Evolutionary conservation across 2,888 invertebrate species (phyloP).

Genomic region (Osedax frankpressi): DNA sequence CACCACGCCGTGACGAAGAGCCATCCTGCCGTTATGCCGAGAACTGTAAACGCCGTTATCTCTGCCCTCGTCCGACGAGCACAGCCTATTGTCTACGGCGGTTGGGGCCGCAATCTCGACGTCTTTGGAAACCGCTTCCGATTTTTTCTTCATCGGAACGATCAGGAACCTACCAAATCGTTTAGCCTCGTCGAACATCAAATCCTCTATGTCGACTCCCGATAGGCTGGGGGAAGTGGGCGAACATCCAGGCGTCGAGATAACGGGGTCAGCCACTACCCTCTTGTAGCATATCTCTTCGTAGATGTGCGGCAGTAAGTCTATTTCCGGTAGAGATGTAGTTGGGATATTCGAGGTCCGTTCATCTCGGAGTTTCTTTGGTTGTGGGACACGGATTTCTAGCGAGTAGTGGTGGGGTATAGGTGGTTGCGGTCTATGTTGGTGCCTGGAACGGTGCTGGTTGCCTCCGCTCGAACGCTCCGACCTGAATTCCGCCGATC

Average conservation of each 20-base stretch:
- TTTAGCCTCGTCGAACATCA: constrained; percentile 7
- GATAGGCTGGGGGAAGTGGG: neutral
- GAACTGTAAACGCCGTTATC: neutral
- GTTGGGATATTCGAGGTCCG: too few species aligned
- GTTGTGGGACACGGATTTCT: too few species aligned
- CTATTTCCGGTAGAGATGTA: too few species aligned
- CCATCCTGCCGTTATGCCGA: too few species aligned
- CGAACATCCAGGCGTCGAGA: neutral
- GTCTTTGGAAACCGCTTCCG: too few species aligned
- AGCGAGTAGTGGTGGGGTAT: neutral
- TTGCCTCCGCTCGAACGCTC: neutral
- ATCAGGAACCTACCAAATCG: neutral
- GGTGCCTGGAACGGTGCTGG: neutral
- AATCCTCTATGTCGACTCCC: constrained; percentile 4
- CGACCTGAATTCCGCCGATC: neutral
- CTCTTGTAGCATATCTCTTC: constrained; percentile 3
- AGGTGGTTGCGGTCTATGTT: neutral
- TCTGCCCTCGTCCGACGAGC: neutral
- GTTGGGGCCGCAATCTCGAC: too few species aligned
- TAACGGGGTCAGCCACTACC: neutral
- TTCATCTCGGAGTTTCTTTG: too few species aligned
- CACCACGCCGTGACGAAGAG: neutral
- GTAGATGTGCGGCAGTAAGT: constrained; percentile 7
- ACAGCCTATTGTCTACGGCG: too few species aligned
- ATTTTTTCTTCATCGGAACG: neutral